phyloP scores from a whole-genome alignment of 2,113 vertebrate genomes.

The Polypterus bichir region DNA sequence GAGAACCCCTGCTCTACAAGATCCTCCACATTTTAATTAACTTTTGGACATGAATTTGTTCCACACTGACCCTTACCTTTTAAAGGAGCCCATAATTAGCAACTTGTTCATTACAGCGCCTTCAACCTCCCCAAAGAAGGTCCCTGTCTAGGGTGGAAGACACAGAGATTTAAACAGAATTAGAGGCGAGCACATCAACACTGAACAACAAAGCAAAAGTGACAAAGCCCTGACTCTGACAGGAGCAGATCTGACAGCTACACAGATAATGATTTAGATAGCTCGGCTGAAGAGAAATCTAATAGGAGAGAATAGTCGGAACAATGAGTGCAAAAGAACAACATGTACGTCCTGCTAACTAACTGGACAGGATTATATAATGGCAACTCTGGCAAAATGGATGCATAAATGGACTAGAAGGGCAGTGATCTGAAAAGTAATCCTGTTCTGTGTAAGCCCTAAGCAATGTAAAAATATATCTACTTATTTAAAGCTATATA shows the following conservation, averaged over 20 bases:
- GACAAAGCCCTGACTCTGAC: slow-evolving; percentile 28
- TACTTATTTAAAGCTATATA: no score
- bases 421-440: no score
- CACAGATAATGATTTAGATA: slow-evolving; percentile 23
- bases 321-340: no score
- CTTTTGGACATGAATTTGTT: no score
- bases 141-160: slow-evolving; percentile 68
- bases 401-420: no score
- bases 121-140: slow-evolving; percentile 90
- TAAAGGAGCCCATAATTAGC: slow-evolving; percentile 91
- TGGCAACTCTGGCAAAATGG: no score
- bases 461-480: no score
- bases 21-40: no score
- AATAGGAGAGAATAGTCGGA: slow-evolving; percentile 15
- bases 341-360: no score
- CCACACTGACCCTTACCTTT: slow-evolving; percentile 90
- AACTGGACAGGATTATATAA: no score
- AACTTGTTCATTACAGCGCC: slow-evolving; percentile 96
- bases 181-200: slow-evolving; percentile 4
- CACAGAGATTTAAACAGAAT: slow-evolving; percentile 22
- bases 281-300: slow-evolving; percentile 21
- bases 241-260: slow-evolving; percentile 31
- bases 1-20: no score
- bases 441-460: no score
- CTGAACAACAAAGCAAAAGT: slow-evolving; percentile 26